Evolutionary conservation across 2,113 vertebrate genomes (phyloP).

Genomic region (Theropithecus gelada): DNA sequence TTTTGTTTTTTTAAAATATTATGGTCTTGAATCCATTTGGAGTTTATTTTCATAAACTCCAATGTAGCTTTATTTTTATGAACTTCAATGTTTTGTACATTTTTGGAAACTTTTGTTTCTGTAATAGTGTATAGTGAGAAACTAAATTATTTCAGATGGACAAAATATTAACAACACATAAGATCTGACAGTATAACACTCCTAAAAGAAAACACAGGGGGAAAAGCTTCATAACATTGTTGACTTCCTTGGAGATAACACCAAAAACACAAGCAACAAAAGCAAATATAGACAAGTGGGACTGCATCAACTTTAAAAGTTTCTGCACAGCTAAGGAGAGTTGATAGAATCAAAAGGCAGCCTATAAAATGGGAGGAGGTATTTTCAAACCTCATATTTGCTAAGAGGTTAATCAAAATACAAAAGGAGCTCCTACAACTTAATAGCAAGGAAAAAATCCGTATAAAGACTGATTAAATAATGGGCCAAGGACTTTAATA

Average conservation of each 20-base stretch:
- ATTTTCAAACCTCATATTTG: not conserved
- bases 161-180: not conserved
- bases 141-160: not conserved
- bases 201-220: not conserved
- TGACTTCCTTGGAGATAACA: not conserved
- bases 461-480: not conserved
- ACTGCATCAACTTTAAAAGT: too few species aligned
- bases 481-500: not conserved
- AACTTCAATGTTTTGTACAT: not conserved
- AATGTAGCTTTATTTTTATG: slow-evolving; percentile 12
- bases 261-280: not conserved
- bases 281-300: not conserved
- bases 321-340: not conserved
- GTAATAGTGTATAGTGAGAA: not conserved
- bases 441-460: not conserved
- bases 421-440: not conserved
- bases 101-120: not conserved
- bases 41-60: not conserved
- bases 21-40: not conserved
- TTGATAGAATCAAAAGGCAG: not conserved
- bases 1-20: not conserved
- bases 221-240: not conserved
- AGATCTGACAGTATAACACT: not conserved
- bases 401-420: not conserved
- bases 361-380: not conserved